Conservation (phyloP, 2,797 vertebrate species). For the Linurgus olivaceus region DNA sequence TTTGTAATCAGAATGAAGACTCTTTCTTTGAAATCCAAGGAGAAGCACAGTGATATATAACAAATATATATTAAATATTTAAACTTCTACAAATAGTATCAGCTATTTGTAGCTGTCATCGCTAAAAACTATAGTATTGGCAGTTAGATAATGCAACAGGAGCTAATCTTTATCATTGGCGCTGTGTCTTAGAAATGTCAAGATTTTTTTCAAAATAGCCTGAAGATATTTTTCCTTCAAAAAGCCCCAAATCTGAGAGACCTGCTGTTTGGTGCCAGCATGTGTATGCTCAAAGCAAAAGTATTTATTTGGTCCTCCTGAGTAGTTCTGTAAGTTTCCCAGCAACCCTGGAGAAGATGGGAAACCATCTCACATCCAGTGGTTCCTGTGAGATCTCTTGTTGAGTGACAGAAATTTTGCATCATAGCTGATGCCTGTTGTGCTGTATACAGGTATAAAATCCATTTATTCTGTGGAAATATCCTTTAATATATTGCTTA, state of each 20-base stretch:
- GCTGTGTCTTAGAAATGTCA: background rate
- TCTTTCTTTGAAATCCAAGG: background rate
- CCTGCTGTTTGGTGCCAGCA: background rate
- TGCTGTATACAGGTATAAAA: background rate
- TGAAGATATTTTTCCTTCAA: background rate
- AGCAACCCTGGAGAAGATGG: background rate
- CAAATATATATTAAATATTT: background rate
- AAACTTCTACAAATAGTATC: background rate
- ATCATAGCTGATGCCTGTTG: background rate
- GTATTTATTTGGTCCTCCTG: background rate
- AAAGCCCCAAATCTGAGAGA: accelerated
- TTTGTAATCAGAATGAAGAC: background rate
- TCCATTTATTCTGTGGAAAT: background rate
- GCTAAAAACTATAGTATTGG: background rate
- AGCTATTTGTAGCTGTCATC: background rate
- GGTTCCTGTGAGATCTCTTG: background rate
- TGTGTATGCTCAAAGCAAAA: background rate
- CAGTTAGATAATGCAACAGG: background rate
- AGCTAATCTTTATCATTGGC: background rate
- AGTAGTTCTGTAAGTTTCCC: background rate
- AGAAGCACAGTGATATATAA: background rate
- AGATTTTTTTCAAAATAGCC: background rate
- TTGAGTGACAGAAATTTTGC: background rate
- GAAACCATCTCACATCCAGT: background rate
- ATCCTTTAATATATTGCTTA: background rate